Conservation (phyloP, 1,140 invertebrate species). For the Hyles vespertilio region DNA sequence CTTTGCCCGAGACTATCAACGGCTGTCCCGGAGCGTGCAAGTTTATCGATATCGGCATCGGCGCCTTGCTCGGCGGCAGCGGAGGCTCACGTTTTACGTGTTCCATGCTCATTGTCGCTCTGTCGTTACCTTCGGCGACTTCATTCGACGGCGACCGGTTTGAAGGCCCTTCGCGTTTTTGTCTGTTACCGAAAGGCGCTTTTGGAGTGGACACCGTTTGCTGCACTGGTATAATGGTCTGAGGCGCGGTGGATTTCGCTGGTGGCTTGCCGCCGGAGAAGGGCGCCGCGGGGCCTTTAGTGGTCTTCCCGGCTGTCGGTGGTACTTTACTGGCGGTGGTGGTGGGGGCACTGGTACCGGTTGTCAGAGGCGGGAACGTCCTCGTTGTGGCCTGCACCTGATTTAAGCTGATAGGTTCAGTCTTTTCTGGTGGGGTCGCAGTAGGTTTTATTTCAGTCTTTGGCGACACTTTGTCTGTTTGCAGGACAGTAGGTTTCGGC, state of each 20-base stretch:
- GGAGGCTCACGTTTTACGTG: constrained; percentile 56
- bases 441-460: constrained; percentile 42
- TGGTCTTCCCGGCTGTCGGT: constrained; percentile 43
- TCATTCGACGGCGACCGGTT: constrained; percentile 60
- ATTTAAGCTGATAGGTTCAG: constrained; percentile 24
- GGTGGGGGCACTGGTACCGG: constrained; percentile 26
- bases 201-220: constrained; percentile 64
- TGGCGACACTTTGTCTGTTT: constrained; percentile 9
- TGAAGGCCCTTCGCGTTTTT: constrained; percentile 58
- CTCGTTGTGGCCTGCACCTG: constrained; percentile 33
- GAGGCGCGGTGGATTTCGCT: constrained; percentile 51
- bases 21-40: constrained; percentile 56
- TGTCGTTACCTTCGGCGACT: constrained; percentile 37
- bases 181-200: constrained; percentile 68
- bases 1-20: constrained; percentile 65
- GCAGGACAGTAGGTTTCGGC: constrained; percentile 7
- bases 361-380: constrained; percentile 35
- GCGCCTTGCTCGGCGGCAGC: constrained; percentile 57
- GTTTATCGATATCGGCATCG: constrained; percentile 63
- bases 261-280: constrained; percentile 57
- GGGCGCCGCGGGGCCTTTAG: constrained; percentile 55
- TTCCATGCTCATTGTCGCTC: constrained; percentile 28
- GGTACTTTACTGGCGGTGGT: constrained; percentile 38
- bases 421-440: constrained; percentile 40
- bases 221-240: constrained; percentile 58